Evolutionary conservation across 2,113 vertebrate species (phyloP).

Genomic region (Eidolon helvum): DNA sequence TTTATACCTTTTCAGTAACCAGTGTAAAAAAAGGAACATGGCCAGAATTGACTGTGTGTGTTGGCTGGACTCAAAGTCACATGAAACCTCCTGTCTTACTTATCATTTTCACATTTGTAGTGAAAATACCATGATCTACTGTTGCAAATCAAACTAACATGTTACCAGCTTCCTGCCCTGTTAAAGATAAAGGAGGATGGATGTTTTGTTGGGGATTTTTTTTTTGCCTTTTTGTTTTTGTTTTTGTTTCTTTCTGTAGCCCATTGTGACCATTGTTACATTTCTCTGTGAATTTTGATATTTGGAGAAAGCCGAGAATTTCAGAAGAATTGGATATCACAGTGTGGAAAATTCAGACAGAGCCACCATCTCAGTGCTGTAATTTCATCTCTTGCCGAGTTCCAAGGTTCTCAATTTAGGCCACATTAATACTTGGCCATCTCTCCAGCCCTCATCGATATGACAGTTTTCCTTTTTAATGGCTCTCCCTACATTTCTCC

Average conservation of each 20-base stretch:
- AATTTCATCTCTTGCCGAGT: not conserved
- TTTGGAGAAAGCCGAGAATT: conserved; percentile 17
- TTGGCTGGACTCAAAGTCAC: not conserved
- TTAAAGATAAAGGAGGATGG: not conserved
- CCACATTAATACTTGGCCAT: not conserved
- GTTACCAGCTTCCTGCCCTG: not conserved
- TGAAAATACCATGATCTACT: conserved; percentile 9
- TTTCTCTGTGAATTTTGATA: conserved; percentile 18
- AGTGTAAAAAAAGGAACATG: conserved; percentile 41
- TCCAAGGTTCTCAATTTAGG: not conserved
- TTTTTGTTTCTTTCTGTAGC: not conserved
- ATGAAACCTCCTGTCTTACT: not conserved
- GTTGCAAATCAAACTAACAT: not conserved
- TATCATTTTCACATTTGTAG: conserved; percentile 50
- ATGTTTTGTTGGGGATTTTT: too few species aligned
- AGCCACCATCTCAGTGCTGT: not conserved
- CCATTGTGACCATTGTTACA: not conserved
- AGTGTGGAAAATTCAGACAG: not conserved
- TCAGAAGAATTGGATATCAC: not conserved
- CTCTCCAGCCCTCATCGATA: not conserved
- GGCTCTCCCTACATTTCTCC: not conserved
- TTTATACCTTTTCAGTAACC: conserved; percentile 52
- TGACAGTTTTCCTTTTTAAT: not conserved
- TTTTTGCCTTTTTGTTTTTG: not conserved
- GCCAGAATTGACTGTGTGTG: conserved; percentile 16